These are phyloP conservation scores for Halocynthia roretzi DNA, from an alignment of 23 tunicate genomes.

Conservation along the genomic window DNA sequence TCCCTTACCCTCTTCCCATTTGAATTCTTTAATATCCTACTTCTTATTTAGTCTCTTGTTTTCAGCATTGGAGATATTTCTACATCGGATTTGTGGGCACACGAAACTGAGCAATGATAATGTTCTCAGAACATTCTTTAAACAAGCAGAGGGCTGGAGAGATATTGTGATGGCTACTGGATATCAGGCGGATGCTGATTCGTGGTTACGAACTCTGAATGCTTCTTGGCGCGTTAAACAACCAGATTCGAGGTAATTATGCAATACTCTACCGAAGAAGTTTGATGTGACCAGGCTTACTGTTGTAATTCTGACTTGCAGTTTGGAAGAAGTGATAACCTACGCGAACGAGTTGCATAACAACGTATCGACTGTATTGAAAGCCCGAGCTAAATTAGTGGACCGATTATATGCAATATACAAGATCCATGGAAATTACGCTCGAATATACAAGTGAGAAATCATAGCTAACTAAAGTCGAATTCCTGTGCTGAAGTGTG, in stretches of 20 bases:
- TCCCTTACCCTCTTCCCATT: no score
- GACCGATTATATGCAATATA: slow-evolving; percentile 82
- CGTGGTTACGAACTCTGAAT: slow-evolving; percentile 75
- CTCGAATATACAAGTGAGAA: slow-evolving; percentile 20
- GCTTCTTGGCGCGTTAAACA: slow-evolving; percentile 80
- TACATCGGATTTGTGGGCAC: slow-evolving; percentile 61
- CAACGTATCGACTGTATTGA: slow-evolving; percentile 42
- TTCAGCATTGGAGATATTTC: slow-evolving; percentile 49
- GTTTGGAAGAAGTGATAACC: slow-evolving; percentile 66
- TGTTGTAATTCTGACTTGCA: slow-evolving; percentile 1
- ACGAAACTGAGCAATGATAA: slow-evolving; percentile 41
- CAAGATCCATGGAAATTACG: slow-evolving; percentile 86
- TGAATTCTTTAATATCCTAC: no score
- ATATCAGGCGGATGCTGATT: slow-evolving; percentile 77
- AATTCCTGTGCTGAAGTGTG: no score
- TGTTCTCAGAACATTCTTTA: slow-evolving; percentile 38
- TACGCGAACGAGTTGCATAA: slow-evolving; percentile 66
- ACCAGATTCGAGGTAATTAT: slow-evolving; percentile 51
- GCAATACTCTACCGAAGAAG: no score
- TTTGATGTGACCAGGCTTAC: not conserved
- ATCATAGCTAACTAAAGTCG: no score
- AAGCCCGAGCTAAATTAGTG: slow-evolving; percentile 84
- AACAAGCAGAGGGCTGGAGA: slow-evolving; percentile 65
- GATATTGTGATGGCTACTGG: slow-evolving; percentile 65
- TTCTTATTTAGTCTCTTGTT: no score